Evolutionary conservation across 1,140 invertebrate genomes (phyloP).

Genomic region (Physella acuta): DNA sequence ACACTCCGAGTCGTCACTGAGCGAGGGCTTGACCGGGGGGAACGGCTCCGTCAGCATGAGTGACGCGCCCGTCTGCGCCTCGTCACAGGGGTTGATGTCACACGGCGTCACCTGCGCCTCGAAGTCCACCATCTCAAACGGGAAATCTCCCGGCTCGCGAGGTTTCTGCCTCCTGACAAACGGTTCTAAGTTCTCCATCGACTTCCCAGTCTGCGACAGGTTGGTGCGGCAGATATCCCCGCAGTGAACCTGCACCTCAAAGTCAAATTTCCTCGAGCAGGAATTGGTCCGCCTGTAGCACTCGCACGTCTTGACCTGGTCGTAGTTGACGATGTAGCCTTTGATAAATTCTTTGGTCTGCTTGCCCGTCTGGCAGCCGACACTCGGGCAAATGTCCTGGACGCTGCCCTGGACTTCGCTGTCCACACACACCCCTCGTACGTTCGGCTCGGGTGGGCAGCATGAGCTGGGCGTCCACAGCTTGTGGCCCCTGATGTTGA

Average conservation of each 20-base stretch:
- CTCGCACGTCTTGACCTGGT: neutral
- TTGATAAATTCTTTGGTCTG: neutral
- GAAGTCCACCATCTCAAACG: neutral
- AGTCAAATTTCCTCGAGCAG: neutral
- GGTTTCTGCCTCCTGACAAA: neutral
- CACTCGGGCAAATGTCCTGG: neutral
- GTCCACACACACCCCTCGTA: neutral
- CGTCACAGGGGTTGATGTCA: constrained; percentile 2
- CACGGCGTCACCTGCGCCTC: neutral
- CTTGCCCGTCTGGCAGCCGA: neutral
- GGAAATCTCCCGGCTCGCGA: neutral
- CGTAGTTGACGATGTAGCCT: neutral
- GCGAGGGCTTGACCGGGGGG: neutral
- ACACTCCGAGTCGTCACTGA: neutral
- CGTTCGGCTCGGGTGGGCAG: neutral
- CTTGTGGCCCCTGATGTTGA: neutral
- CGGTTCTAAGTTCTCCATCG: neutral
- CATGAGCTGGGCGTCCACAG: neutral
- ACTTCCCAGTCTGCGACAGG: neutral
- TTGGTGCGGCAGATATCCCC: neutral
- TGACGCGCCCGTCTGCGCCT: neutral
- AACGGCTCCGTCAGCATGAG: neutral
- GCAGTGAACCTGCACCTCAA: neutral
- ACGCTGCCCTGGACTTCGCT: neutral
- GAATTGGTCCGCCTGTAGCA: neutral